These are phyloP conservation scores for Nemurella pictetii DNA, from an alignment of 2,888 invertebrate species.

Conservation along the genomic window DNA sequence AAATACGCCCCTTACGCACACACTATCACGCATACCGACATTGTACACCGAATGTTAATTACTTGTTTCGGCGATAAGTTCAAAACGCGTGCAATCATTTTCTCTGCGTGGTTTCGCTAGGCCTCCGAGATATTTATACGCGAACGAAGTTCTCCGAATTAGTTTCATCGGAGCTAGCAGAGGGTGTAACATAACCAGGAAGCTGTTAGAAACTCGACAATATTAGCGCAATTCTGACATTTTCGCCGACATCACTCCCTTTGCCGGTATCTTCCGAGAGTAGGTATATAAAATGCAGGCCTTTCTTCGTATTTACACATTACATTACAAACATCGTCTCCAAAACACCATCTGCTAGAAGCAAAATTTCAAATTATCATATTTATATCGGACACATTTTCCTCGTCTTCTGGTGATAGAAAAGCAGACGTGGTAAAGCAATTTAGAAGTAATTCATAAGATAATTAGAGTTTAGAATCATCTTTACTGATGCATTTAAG, in stretches of 20 bases:
- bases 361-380: neutral
- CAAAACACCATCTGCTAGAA: no score
- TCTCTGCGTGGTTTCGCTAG: neutral
- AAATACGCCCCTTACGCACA: neutral
- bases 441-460: neutral
- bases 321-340: no score
- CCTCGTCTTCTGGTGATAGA: neutral
- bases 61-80: neutral
- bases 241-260: neutral
- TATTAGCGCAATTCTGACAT: neutral
- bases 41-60: neutral
- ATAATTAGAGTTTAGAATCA: neutral
- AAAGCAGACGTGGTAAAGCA: neutral
- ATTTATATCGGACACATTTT: neutral
- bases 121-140: neutral
- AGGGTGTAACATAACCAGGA: no score
- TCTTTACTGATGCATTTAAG: neutral
- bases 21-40: neutral
- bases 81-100: neutral
- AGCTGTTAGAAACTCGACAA: no score
- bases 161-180: neutral
- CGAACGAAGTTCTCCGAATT: neutral
- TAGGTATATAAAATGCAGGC: neutral
- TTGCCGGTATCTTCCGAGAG: neutral
- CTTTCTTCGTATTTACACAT: neutral